Conservation (phyloP, 2,888 invertebrate genomes). For the Petrolisthes cinctipes region DNA sequence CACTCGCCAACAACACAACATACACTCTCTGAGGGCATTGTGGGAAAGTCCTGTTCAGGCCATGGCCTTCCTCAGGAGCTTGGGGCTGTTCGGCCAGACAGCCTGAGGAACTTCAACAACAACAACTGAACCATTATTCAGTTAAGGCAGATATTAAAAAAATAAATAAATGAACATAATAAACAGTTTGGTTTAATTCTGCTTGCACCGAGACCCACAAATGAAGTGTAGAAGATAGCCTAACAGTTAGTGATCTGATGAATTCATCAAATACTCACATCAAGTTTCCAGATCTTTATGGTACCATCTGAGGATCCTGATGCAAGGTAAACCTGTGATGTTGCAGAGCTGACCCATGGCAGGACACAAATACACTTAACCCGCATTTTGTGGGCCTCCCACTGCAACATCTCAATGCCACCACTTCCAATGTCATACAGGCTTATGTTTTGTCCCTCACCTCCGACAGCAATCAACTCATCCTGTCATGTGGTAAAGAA, state of each 20-base stretch:
- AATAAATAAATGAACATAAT: not conserved
- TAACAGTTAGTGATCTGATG: not conserved
- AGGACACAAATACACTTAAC: conserved; percentile 45
- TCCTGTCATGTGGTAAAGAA: conserved; percentile 69
- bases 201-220: not conserved
- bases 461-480: conserved; percentile 77
- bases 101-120: no score
- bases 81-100: no score
- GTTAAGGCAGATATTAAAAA: not conserved
- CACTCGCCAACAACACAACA: no score
- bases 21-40: no score
- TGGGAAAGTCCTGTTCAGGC: no score
- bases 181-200: not conserved
- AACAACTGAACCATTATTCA: not conserved
- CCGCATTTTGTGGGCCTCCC: conserved; percentile 54
- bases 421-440: conserved; percentile 39
- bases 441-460: conserved; percentile 73
- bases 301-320: conserved; percentile 85
- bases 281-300: conserved; percentile 78
- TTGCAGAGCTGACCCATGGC: conserved; percentile 73
- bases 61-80: no score
- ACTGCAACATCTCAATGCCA: conserved; percentile 41
- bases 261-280: conserved; percentile 21
- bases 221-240: not conserved
- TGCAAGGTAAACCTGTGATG: conserved; percentile 73